Evolutionary conservation across 1,140 invertebrate genomes (phyloP).

Genomic region (Limonius californicus): DNA sequence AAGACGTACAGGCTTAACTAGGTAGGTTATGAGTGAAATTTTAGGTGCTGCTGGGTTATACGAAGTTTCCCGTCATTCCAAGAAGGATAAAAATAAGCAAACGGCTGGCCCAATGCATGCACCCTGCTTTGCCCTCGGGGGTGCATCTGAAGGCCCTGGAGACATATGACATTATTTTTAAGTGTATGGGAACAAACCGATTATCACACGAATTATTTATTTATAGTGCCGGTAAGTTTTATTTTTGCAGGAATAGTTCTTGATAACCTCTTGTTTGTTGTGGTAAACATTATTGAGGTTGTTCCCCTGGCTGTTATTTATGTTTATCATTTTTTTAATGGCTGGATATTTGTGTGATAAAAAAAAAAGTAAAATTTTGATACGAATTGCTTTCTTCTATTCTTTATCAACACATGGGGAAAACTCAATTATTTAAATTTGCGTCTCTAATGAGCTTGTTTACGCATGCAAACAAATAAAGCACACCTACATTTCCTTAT

Average conservation of each 20-base stretch:
- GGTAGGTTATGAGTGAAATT: not conserved
- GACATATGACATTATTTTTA: slow-evolving; percentile 92
- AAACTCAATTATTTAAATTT: too few relatives aligned
- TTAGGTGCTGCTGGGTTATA: slow-evolving; percentile 72
- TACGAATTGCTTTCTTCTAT: too few relatives aligned
- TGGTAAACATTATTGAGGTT: too few relatives aligned
- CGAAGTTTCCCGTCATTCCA: slow-evolving; percentile 87
- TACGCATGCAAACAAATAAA: too few relatives aligned
- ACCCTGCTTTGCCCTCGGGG: slow-evolving; percentile 86
- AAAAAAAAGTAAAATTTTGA: too few relatives aligned
- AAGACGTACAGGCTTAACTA: too few relatives aligned
- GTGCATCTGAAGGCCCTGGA: slow-evolving; percentile 93
- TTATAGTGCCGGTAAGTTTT: slow-evolving; percentile 66
- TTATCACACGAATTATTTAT: slow-evolving; percentile 83
- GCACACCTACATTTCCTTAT: too few relatives aligned
- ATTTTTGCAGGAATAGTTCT: too few relatives aligned
- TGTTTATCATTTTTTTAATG: not conserved
- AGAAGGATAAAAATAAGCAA: slow-evolving; percentile 88
- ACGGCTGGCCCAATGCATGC: slow-evolving; percentile 91
- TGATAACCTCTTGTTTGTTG: too few relatives aligned
- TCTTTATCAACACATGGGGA: too few relatives aligned
- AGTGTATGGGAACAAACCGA: slow-evolving; percentile 80
- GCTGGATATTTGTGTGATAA: not conserved
- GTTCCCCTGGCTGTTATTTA: not conserved
- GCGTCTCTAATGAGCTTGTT: too few relatives aligned